Conservation (phyloP, 2,797 vertebrate genomes). For the Clarias laeviceps region DNA sequence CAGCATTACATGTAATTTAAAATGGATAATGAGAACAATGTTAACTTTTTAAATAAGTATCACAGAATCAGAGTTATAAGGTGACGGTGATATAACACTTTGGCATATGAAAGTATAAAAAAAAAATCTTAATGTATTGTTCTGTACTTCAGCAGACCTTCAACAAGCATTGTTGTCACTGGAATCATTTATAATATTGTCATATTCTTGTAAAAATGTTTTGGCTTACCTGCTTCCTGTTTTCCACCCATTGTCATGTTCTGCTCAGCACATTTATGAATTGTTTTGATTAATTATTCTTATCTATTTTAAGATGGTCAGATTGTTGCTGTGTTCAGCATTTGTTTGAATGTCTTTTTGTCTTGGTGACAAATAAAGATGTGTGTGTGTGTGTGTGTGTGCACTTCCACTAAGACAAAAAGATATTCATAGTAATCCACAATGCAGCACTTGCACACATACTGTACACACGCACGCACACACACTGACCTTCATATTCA, state of each 20-base stretch:
- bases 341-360: background rate
- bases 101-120: background rate
- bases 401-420: too few species aligned
- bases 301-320: background rate
- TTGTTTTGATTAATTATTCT: background rate
- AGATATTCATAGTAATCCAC: too few species aligned
- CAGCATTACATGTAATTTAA: background rate
- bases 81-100: background rate
- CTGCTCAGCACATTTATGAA: background rate
- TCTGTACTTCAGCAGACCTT: background rate
- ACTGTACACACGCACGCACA: background rate
- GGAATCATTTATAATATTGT: background rate
- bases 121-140: background rate
- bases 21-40: background rate
- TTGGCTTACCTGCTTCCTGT: slow-evolving; percentile 1
- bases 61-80: background rate
- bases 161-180: background rate
- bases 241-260: slow-evolving; percentile 1
- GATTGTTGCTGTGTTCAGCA: background rate
- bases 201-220: background rate
- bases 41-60: background rate
- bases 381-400: too few species aligned
- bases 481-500: background rate
- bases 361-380: background rate
- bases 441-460: slow-evolving; percentile 7